phyloP scores from a whole-genome alignment of 2,797 vertebrate genomes.

The Cheirogaleus major region DNA sequence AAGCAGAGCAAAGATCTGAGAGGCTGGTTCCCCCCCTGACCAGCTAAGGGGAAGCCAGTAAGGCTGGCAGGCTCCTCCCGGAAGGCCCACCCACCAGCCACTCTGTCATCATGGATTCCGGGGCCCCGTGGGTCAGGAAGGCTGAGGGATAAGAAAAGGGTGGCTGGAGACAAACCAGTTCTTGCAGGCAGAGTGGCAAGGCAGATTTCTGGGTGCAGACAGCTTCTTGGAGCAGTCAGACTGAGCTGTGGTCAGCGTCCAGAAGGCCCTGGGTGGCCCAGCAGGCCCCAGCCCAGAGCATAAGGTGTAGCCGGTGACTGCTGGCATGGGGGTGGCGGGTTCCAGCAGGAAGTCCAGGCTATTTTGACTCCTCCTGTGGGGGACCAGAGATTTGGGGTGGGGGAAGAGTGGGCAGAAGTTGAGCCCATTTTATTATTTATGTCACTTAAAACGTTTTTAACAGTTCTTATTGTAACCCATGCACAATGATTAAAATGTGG shows the following conservation, averaged over 20 bases:
- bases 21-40: neutral
- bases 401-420: rapidly evolving
- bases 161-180: neutral
- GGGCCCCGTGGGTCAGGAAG: neutral
- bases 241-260: neutral
- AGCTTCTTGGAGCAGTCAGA: constrained; percentile 19
- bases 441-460: neutral
- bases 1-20: neutral
- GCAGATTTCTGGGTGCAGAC: neutral
- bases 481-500: neutral
- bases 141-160: neutral
- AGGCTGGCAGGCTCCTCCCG: neutral
- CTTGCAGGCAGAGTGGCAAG: neutral
- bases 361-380: neutral
- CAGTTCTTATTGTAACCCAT: neutral
- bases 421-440: neutral
- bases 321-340: rapidly evolving
- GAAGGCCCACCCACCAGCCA: neutral
- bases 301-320: neutral
- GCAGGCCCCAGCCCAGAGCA: neutral
- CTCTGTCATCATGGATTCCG: neutral
- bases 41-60: rapidly evolving
- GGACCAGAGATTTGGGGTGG: too few species aligned
- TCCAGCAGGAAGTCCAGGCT: neutral
- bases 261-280: neutral